phyloP scores from a whole-genome alignment of 2,797 vertebrate genomes.

The Caiman crocodilus region DNA sequence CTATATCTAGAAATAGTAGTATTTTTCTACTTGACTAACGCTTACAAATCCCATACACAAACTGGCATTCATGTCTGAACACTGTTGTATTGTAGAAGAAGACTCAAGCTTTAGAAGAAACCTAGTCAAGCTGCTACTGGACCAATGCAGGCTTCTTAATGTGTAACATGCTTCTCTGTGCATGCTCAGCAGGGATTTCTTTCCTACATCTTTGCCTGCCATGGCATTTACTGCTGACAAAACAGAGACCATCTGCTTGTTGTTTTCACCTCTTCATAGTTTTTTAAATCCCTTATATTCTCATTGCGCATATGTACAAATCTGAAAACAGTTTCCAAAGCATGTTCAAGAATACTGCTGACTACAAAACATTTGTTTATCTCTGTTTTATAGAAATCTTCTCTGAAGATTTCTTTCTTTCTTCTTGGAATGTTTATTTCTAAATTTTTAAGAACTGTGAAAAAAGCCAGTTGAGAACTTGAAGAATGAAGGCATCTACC shows the following conservation, averaged over 20 bases:
- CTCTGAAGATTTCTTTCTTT: neutral
- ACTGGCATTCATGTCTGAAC: neutral
- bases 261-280: neutral
- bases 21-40: neutral
- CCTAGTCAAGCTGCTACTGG: neutral
- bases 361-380: neutral
- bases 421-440: neutral
- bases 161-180: neutral
- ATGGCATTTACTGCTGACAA: neutral
- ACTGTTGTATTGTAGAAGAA: fast-evolving
- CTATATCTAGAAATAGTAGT: neutral
- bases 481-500: neutral
- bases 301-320: neutral
- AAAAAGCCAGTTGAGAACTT: neutral
- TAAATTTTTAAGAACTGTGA: neutral
- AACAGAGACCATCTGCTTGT: neutral
- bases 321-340: conserved; percentile 9
- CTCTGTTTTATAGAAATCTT: neutral
- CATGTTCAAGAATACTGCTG: neutral
- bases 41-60: neutral
- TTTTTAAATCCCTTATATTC: conserved; percentile 37
- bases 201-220: neutral
- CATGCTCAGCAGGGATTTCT: neutral
- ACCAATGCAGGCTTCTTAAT: neutral
- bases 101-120: fast-evolving